phyloP scores from a whole-genome alignment of 64 coral and sea anemone genomes.

The Montipora foliosa region DNA sequence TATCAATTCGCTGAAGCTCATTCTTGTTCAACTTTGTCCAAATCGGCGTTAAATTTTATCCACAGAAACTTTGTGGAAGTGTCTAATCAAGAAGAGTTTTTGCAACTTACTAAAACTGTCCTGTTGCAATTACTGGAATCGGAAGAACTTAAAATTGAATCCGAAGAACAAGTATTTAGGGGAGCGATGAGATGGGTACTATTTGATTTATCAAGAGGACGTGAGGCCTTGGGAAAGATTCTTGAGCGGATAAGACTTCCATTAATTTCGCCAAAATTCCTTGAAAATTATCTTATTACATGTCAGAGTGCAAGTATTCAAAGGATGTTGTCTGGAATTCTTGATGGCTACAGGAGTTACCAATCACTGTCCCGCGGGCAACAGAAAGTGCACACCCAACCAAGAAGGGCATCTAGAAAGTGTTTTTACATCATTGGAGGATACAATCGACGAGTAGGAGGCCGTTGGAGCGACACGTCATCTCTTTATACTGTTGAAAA shows the following conservation, averaged over 20 bases:
- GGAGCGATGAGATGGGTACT: slow-evolving; percentile 89
- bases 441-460: slow-evolving; percentile 75
- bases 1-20: slow-evolving; percentile 82
- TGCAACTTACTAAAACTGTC: slow-evolving; percentile 59
- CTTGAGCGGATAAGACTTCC: slow-evolving; percentile 85
- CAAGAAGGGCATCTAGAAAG: slow-evolving; percentile 82
- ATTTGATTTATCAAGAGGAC: slow-evolving; percentile 65
- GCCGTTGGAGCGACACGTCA: slow-evolving; percentile 83
- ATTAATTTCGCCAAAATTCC: slow-evolving; percentile 76
- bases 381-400: slow-evolving; percentile 64
- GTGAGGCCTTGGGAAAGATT: slow-evolving; percentile 76
- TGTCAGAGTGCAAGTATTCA: slow-evolving; percentile 86
- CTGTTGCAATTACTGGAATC: slow-evolving; percentile 79
- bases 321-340: slow-evolving; percentile 75
- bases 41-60: slow-evolving; percentile 68
- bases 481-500: slow-evolving; percentile 89
- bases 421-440: slow-evolving; percentile 94
- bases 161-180: slow-evolving; percentile 84
- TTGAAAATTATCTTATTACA: slow-evolving; percentile 74
- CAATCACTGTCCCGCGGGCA: slow-evolving; percentile 65
- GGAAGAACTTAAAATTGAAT: slow-evolving; percentile 91
- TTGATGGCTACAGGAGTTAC: slow-evolving; percentile 78
- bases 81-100: slow-evolving; percentile 81
- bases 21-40: slow-evolving; percentile 64
- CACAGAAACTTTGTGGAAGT: slow-evolving; percentile 88